Evolutionary conservation across 2,888 invertebrate species (phyloP).

Genomic region (Pachycephus smyrnensis): DNA sequence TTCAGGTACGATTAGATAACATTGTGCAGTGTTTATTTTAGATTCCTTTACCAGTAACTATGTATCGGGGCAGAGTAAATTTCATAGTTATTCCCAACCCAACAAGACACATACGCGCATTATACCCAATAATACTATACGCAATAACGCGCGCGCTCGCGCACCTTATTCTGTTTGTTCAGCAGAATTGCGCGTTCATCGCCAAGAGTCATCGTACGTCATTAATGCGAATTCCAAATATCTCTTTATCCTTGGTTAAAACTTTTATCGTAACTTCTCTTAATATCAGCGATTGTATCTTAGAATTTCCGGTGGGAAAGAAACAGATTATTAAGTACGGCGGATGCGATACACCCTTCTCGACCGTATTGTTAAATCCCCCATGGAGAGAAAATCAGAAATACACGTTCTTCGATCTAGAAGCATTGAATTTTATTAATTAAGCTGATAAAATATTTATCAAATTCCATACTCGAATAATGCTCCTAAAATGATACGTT

Average conservation of each 20-base stretch:
- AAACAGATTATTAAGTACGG: neutral
- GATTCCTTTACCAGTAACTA: conserved; percentile 24
- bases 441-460: neutral
- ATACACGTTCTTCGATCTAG: neutral
- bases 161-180: neutral
- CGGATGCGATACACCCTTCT: neutral
- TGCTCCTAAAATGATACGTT: neutral
- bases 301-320: neutral
- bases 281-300: neutral
- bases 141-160: neutral
- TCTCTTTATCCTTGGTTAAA: neutral
- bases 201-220: neutral
- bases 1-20: conserved; percentile 49
- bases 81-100: neutral
- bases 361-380: neutral
- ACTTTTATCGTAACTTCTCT: neutral
- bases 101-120: neutral
- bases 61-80: neutral
- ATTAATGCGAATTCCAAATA: neutral
- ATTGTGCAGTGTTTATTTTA: conserved; percentile 38
- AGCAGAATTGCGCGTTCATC: neutral
- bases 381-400: neutral
- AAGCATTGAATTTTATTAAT: neutral
- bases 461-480: neutral
- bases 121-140: neutral